phyloP scores from a whole-genome alignment of 2,797 vertebrate genomes.

The Girardinus metallicus region DNA sequence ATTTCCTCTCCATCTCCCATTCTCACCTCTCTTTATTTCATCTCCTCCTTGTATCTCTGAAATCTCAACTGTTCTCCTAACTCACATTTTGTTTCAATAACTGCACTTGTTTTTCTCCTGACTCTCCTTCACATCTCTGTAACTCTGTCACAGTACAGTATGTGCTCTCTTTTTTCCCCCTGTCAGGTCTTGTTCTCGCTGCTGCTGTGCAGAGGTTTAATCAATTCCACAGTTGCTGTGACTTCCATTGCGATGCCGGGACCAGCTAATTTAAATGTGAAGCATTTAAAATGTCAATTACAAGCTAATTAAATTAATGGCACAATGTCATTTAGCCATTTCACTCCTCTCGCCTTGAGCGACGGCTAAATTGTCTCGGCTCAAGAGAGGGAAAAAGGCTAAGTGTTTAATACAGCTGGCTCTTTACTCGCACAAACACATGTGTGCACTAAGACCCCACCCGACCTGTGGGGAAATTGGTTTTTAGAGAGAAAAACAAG shows the following conservation, averaged over 20 bases:
- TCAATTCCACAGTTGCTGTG: slow-evolving; percentile 46
- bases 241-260: slow-evolving; percentile 28
- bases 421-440: slow-evolving; percentile 57
- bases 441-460: slow-evolving; percentile 29
- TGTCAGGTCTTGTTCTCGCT: not conserved
- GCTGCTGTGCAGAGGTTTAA: slow-evolving; percentile 53
- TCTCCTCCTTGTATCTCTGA: not conserved
- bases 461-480: slow-evolving; percentile 45
- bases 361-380: slow-evolving; percentile 55
- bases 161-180: slow-evolving; percentile 16
- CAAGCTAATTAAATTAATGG: slow-evolving; percentile 72
- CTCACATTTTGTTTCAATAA: not conserved
- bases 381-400: slow-evolving; percentile 56
- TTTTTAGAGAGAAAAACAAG: slow-evolving; percentile 22
- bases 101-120: not conserved
- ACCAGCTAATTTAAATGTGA: slow-evolving; percentile 70
- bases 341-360: slow-evolving; percentile 59
- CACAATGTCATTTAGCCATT: slow-evolving; percentile 68
- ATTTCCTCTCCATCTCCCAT: slow-evolving; percentile 7
- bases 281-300: slow-evolving; percentile 77
- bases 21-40: not conserved
- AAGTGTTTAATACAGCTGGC: slow-evolving; percentile 63
- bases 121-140: not conserved
- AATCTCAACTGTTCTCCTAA: not conserved
- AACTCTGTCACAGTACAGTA: slow-evolving; percentile 1